Evolutionary conservation across 2,888 invertebrate species (phyloP).

Genomic region (Drosophila neonasuta): DNA sequence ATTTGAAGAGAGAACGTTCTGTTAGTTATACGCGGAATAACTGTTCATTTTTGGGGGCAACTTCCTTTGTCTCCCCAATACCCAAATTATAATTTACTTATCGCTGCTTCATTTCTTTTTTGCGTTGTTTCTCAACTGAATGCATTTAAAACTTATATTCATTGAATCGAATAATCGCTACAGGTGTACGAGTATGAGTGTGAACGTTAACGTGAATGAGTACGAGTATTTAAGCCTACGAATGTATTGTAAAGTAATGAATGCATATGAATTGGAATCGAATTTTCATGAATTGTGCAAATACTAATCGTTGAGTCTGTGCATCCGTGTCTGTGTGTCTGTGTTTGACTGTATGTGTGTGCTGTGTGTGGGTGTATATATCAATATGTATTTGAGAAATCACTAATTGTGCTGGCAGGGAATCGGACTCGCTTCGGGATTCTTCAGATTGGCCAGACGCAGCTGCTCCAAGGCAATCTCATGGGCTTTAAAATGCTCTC

Average conservation of each 20-base stretch:
- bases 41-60: constrained; percentile 31
- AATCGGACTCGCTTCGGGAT: constrained; percentile 49
- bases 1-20: constrained; percentile 51
- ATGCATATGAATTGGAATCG: constrained; percentile 50
- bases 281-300: constrained; percentile 57
- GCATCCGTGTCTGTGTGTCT: constrained; percentile 1
- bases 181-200: constrained; percentile 73
- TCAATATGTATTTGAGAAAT: constrained; percentile 6
- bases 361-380: constrained; percentile 10
- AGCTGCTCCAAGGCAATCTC: constrained; percentile 79
- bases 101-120: constrained; percentile 32
- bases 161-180: constrained; percentile 62
- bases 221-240: constrained; percentile 36
- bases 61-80: constrained; percentile 29
- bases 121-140: constrained; percentile 73
- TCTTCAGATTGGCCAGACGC: constrained; percentile 71
- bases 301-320: constrained; percentile 15
- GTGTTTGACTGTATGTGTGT: constrained; percentile 4
- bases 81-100: constrained; percentile 31
- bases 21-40: constrained; percentile 22
- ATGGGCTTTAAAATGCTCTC: constrained; percentile 79
- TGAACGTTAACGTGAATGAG: constrained; percentile 34
- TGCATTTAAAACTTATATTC: constrained; percentile 66
- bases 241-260: constrained; percentile 23
- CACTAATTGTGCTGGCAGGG: constrained; percentile 42